A percentile compares a stretch with the other conserved stretches of the same genome.
phyloP scores from a whole-genome alignment of 2,113 vertebrate species.

The Gopherus evgoodei region DNA sequence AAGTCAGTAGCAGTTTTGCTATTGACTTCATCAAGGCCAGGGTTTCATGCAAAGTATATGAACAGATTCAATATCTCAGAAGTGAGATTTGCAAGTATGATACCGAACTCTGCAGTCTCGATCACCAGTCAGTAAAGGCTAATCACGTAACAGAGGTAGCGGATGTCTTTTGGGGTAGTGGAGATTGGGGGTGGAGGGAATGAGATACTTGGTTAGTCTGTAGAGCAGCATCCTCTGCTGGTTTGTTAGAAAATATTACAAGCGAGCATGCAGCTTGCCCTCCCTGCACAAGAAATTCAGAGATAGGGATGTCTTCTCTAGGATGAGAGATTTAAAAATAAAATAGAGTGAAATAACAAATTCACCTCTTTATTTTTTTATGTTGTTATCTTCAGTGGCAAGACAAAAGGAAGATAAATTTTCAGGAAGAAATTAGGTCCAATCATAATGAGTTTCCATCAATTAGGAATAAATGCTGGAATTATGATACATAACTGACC shows the following conservation, averaged over 20 bases:
- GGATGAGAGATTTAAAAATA: not conserved
- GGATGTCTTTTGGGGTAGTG: not conserved
- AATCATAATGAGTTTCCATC: not conserved
- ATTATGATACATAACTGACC: not conserved
- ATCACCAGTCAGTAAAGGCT: not conserved
- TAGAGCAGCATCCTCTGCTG: constrained; percentile 10
- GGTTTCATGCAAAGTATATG: fast-evolving
- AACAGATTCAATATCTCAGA: not conserved
- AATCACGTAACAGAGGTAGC: not conserved
- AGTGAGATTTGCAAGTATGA: constrained; percentile 47
- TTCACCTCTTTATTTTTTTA: not conserved
- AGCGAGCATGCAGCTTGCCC: fast-evolving
- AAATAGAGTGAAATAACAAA: not conserved
- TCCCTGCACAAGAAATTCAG: fast-evolving
- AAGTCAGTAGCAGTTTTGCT: not conserved
- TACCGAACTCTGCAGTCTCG: not conserved
- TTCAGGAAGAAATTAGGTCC: not conserved
- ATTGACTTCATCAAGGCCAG: fast-evolving
- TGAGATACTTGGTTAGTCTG: not conserved
- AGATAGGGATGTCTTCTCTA: not conserved
- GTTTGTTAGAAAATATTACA: not conserved
- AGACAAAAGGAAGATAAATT: not conserved
- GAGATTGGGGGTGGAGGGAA: not conserved
- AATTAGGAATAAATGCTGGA: fast-evolving
- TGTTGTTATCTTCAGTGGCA: not conserved